Conservation (phyloP, 2,113 vertebrate genomes). For the Toxostoma redivivum region DNA sequence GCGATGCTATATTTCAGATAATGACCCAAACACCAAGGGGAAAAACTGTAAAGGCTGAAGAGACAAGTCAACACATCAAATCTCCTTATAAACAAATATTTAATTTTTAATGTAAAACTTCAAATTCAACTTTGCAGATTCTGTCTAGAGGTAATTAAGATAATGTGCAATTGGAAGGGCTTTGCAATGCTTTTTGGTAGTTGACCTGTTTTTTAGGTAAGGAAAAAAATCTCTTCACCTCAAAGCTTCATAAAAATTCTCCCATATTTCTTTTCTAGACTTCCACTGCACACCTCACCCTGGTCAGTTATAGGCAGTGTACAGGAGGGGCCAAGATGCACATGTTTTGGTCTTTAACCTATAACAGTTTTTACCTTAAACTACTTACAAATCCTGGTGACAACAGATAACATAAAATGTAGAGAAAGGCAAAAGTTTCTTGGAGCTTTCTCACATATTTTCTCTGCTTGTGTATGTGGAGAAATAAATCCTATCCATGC, state of each 20-base stretch:
- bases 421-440: not conserved
- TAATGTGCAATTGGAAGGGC: fast-evolving
- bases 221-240: not conserved
- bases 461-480: not conserved
- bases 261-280: not conserved
- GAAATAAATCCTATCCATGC: not conserved
- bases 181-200: not conserved
- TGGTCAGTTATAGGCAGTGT: too few species aligned
- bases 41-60: not conserved
- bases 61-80: not conserved
- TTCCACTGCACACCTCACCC: not conserved
- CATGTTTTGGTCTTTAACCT: not conserved
- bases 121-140: not conserved
- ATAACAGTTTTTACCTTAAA: not conserved
- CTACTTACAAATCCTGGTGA: not conserved
- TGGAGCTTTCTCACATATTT: not conserved
- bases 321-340: not conserved
- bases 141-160: not conserved
- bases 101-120: not conserved
- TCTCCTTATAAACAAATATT: not conserved
- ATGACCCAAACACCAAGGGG: not conserved
- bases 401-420: not conserved
- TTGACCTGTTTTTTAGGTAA: not conserved
- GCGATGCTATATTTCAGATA: fast-evolving
- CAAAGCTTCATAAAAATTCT: not conserved